These are phyloP conservation scores for Aptenodytes forsteri DNA, from an alignment of 2,113 vertebrate species.

Conservation along the genomic window DNA sequence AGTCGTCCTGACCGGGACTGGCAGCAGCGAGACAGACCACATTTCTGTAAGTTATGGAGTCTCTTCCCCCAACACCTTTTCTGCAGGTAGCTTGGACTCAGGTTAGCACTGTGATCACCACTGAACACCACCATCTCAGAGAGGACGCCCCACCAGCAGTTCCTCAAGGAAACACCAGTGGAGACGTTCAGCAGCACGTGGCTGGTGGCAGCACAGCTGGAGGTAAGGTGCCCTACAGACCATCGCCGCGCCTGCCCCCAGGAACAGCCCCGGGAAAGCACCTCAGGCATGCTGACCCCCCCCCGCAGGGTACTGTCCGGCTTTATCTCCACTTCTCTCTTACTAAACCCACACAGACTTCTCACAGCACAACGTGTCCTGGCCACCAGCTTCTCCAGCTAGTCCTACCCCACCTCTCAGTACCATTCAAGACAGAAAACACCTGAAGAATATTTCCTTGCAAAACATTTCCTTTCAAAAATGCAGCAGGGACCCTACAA, in stretches of 20 bases:
- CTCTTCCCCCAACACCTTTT: rapidly evolving
- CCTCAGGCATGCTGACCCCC: neutral
- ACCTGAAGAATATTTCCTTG: neutral
- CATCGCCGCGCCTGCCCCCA: neutral
- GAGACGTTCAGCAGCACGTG: rapidly evolving
- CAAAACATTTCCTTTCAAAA: neutral
- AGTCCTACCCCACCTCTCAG: neutral
- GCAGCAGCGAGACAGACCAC: neutral
- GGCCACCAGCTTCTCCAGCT: neutral
- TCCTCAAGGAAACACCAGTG: neutral
- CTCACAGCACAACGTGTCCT: neutral
- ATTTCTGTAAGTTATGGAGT: rapidly evolving
- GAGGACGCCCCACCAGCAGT: neutral
- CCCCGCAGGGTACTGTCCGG: rapidly evolving
- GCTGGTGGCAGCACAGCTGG: neutral
- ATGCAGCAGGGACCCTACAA: neutral
- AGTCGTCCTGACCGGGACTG: rapidly evolving
- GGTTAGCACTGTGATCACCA: rapidly evolving
- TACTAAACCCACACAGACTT: neutral
- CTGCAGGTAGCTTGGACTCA: rapidly evolving
- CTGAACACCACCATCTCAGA: too few species aligned
- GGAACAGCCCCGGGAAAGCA: neutral
- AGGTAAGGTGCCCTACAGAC: rapidly evolving
- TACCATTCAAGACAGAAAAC: neutral
- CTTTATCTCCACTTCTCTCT: rapidly evolving